Conservation (phyloP, 1,140 invertebrate species). For the Metaphire vulgaris region DNA sequence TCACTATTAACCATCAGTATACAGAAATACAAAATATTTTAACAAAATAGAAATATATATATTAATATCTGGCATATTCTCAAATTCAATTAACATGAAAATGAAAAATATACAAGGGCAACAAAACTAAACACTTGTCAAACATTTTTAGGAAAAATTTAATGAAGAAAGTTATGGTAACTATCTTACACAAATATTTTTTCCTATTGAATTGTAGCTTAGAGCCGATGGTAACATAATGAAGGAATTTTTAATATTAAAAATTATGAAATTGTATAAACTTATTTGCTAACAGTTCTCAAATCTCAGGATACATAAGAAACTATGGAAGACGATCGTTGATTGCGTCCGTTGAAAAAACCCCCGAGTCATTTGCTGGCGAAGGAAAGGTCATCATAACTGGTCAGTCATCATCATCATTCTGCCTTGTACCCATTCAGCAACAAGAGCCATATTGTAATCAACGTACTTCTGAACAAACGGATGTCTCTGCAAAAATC, state of each 20-base stretch:
- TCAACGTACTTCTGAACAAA: slow-evolving; percentile 35
- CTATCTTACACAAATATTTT: too few species aligned
- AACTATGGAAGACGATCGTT: not conserved
- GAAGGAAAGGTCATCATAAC: too few species aligned
- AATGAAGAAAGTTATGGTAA: too few species aligned
- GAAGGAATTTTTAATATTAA: not conserved
- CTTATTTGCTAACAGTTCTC: not conserved
- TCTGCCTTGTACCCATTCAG: slow-evolving; percentile 31
- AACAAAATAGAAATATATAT: not conserved
- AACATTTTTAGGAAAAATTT: too few species aligned
- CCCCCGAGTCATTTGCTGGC: not conserved
- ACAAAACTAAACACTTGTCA: too few species aligned
- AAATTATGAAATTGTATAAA: not conserved
- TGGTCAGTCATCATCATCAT: not conserved
- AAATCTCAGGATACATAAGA: not conserved
- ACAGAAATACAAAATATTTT: not conserved
- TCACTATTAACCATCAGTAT: not conserved
- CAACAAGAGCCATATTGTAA: slow-evolving; percentile 31
- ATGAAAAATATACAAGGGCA: not conserved
- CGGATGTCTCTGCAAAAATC: slow-evolving; percentile 34
- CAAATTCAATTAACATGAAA: not conserved
- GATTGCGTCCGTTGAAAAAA: not conserved
- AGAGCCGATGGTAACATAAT: too few species aligned
- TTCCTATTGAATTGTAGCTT: too few species aligned
- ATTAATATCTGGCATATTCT: not conserved